Evolutionary conservation across 2,888 invertebrate species (phyloP), one percentile per base, ranked within the genome.

Genomic region (Mesorhabditis spiculigera): DNA sequence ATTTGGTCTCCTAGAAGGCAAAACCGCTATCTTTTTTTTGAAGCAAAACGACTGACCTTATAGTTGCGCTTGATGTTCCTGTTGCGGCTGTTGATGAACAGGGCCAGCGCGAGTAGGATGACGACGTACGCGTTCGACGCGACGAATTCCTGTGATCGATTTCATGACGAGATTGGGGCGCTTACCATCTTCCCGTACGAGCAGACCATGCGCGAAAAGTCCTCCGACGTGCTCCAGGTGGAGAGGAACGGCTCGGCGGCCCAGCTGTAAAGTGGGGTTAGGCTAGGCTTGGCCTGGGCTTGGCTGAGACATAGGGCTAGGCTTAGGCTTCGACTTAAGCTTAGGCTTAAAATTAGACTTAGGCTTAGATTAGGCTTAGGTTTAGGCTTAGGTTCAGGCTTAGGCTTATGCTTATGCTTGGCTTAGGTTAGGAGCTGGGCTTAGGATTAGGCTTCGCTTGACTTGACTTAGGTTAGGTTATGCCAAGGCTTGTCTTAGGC

Each of bases 51-150:
- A 28, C 28, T 1, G 10, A 71, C 77, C 74, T 86, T 84, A 73
- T 85, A 85, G 72, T 85, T 85, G 45, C 85, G 77, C 71, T 83
- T 84, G 75, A 85, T 82, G 67, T 84, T 82, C 41, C 83, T 70
- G 65, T 83, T 84, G 50, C 79, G 73, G 41, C 75, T 69, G 66
- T 81, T 82, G 66, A 85, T 72, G 73, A 82, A 80, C 42, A 85
- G 74, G n/a, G 83, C 79, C 71, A 85, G 70, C 4, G 78, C 71
- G 43, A 85, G 79, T 43, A 85, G 79, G 62, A 85, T 73, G 68
- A 82, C 73, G 13, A 79, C 80, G 74, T 85, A 79, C 71, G 74
- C 73, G 69, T 82, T 80, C 42, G 80, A 78, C 10, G 78, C 68
- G 6, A 80, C 75, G 72, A 82, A 82, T 67, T 81, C 75, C 67